phyloP scores from a whole-genome alignment of 2,113 vertebrate species.

The Brevimyrus niger region DNA sequence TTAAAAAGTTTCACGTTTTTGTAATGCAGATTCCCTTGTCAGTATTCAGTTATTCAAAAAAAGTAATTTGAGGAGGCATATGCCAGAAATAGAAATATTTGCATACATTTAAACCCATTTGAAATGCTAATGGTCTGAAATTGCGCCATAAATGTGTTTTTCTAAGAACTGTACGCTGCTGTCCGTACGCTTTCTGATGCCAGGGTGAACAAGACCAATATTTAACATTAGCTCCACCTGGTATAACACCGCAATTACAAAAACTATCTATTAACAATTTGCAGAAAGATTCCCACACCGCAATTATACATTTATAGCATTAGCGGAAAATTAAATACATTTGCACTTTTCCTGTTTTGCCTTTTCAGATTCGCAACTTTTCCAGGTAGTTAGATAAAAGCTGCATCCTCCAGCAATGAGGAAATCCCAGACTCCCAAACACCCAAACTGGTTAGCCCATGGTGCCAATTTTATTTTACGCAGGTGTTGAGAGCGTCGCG shows the following conservation, averaged over 20 bases:
- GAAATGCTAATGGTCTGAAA: slow-evolving; percentile 54
- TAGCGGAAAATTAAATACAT: not conserved
- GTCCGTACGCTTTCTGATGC: slow-evolving; percentile 30
- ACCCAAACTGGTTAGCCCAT: slow-evolving; percentile 30
- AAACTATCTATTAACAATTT: not conserved
- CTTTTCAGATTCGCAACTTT: not conserved
- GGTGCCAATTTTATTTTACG: slow-evolving; percentile 41
- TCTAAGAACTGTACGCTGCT: slow-evolving; percentile 46
- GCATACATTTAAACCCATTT: slow-evolving; percentile 50
- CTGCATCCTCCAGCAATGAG: slow-evolving; percentile 31
- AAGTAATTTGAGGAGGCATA: slow-evolving; percentile 46
- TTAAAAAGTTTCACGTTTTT: slow-evolving; percentile 50
- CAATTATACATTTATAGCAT: not conserved
- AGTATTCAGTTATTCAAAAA: slow-evolving; percentile 56
- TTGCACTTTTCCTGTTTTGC: not conserved
- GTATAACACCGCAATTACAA: slow-evolving; percentile 4
- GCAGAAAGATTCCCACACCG: not conserved
- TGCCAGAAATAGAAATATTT: slow-evolving; percentile 54
- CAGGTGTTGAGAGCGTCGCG: slow-evolving; percentile 55
- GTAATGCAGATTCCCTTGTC: slow-evolving; percentile 61
- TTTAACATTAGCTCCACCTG: slow-evolving; percentile 39
- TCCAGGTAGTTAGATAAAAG: not conserved
- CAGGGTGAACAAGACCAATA: slow-evolving; percentile 16
- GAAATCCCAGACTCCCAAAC: slow-evolving; percentile 34
- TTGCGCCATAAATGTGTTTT: slow-evolving; percentile 55